Base-by-base conservation (phyloP, 53 echinoderm and acorn worm species). In the Stichopus horrens region DNA sequence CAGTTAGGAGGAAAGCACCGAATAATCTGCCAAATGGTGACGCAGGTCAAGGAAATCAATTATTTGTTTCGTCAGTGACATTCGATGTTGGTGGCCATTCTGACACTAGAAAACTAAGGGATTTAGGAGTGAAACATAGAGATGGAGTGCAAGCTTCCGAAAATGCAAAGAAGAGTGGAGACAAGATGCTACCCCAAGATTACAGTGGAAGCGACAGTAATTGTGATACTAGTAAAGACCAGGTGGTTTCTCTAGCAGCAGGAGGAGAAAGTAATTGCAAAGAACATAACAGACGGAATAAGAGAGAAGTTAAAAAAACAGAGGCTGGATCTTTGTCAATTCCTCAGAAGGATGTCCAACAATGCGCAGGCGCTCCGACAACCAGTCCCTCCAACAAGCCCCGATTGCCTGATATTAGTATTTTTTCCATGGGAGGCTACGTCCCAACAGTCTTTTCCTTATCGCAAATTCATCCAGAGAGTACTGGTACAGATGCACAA, bases 371-470 rank as follows among this genome's bases (percentile, higher is more conserved):
- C 16, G 6, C 14, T 71, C 7, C 14, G n/a, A n/a, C 71, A 7
- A 71, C 14, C 7, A 71, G 19, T n/a, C 8, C 59, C 8, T 59
- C 11, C 1, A 59, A 59, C 59, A 23, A 77, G 55, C 81, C 81
- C 8, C 16, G 7, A 54, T 81, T 57, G 9, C 57, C 81, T 0
- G 81, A 58, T 20, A 21, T 56, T 55, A 54, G 20, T 11, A 22
- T 56, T 54, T 81, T 56, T 81, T 81, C 56, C 58, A 81, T 57
- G 21, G 81, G 81, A 13, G 81, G 81, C 5, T 81, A 56, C 4
- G n/a, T 81, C 20, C 81, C 81, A 5, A 56, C 57, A 21, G 81
- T 81, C 6, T 56, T 56, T 57, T 56, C 81, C 21, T 9, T 56
- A n/a, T 18, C 81, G 21, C 81, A 81, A 19, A 20, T 57, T 13